Evolutionary conservation across 2,888 invertebrate genomes (phyloP).

Genomic region (Lithophane socia): DNA sequence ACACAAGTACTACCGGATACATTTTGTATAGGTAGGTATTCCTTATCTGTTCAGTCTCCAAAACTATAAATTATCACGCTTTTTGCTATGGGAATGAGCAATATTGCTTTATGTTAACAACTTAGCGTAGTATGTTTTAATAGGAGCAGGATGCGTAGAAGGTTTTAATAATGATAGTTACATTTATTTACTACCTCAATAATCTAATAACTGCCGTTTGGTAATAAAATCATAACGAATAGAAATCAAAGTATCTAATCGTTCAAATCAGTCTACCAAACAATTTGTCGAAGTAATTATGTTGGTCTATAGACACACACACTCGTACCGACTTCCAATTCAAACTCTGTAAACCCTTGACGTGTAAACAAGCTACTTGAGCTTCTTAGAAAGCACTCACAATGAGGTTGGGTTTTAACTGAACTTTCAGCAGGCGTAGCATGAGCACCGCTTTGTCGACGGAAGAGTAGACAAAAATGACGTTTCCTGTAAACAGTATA

Average conservation of each 20-base stretch:
- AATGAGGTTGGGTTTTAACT: slow-evolving; percentile 12
- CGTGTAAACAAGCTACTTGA: slow-evolving; percentile 37
- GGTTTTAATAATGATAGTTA: background rate
- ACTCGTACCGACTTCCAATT: slow-evolving; percentile 28
- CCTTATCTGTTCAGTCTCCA: no score
- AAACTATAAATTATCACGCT: no score
- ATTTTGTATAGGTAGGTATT: no score
- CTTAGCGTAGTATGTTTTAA: no score
- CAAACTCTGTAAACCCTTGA: slow-evolving; percentile 25
- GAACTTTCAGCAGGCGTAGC: no score
- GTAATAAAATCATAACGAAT: background rate
- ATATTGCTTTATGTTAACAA: background rate
- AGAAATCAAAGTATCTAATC: background rate
- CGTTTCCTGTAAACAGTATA: no score
- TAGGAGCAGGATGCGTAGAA: no score
- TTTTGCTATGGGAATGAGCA: no score
- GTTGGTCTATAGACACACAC: slow-evolving; percentile 17
- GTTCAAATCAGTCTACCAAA: slow-evolving; percentile 1
- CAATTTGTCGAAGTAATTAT: slow-evolving; percentile 34
- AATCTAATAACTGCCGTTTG: background rate
- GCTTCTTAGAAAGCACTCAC: slow-evolving; percentile 27
- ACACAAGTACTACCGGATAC: no score
- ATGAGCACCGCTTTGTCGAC: no score
- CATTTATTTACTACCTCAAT: background rate
- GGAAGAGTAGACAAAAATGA: no score